Percentiles rank a stretch among this genome's conserved stretches.
phyloP scores from a whole-genome alignment of 2,113 vertebrate genomes.

The Bagarius yarrelli region DNA sequence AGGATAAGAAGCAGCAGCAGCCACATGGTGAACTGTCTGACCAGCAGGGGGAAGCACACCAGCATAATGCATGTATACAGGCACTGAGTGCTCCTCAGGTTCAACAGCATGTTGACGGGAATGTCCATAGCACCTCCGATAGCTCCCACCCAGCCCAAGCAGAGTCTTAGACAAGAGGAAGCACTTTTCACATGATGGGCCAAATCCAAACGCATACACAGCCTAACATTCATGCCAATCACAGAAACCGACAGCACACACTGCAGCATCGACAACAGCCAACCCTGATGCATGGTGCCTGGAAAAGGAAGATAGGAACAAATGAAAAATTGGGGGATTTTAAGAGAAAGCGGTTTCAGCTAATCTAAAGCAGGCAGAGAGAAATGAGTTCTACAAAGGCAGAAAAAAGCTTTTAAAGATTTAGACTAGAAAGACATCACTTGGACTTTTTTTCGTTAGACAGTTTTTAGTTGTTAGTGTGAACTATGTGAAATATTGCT shows the following conservation, averaged over 20 bases:
- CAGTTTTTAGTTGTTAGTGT: neutral
- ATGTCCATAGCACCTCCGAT: slow-evolving; percentile 65
- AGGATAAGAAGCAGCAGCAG: slow-evolving; percentile 74
- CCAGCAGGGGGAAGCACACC: slow-evolving; percentile 72
- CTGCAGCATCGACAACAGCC: slow-evolving; percentile 66
- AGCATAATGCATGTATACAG: slow-evolving; percentile 75
- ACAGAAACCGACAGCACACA: slow-evolving; percentile 58
- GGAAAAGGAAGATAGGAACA: neutral
- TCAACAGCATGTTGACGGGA: slow-evolving; percentile 69
- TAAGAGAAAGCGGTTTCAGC: neutral
- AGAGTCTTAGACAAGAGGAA: slow-evolving; percentile 66
- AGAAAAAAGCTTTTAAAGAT: neutral
- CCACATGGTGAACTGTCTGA: slow-evolving; percentile 75
- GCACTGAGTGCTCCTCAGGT: slow-evolving; percentile 68
- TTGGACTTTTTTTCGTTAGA: neutral
- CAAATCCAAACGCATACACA: slow-evolving; percentile 54
- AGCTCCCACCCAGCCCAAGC: slow-evolving; percentile 70
- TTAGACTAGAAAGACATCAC: neutral
- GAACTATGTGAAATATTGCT: neutral
- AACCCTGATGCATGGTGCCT: slow-evolving; percentile 61
- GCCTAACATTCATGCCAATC: slow-evolving; percentile 62
- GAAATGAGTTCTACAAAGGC: slow-evolving; percentile 8
- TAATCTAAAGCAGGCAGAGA: neutral
- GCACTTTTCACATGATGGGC: slow-evolving; percentile 52
- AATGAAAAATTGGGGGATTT: neutral